A percentile compares a stretch with the other conserved stretches of the same genome.
Conservation (phyloP, 2,113 vertebrate genomes). For the Osmerus eperlanus region DNA sequence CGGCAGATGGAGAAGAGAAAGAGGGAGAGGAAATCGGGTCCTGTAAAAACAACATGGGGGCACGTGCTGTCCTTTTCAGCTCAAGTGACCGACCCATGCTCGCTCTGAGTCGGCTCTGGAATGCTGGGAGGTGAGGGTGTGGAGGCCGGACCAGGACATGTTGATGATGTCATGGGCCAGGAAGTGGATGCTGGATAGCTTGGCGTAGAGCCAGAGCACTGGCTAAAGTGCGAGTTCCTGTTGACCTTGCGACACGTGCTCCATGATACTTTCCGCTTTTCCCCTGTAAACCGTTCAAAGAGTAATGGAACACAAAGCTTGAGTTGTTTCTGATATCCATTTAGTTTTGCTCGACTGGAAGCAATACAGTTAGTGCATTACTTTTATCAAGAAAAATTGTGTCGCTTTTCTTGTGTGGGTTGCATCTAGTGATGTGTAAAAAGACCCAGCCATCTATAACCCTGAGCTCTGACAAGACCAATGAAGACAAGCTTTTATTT, state of each 20-base stretch:
- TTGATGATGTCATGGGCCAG: conserved; percentile 16
- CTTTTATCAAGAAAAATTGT: conserved; percentile 14
- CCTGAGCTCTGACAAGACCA: conserved; percentile 23
- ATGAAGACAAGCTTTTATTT: neutral
- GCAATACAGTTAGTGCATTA: neutral
- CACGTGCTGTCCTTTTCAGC: neutral
- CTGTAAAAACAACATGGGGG: conserved; percentile 42
- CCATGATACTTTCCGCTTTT: neutral
- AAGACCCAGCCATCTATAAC: conserved; percentile 13
- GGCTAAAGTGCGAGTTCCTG: neutral
- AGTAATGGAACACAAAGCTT: neutral
- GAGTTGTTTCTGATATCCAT: conserved; percentile 4
- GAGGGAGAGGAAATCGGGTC: conserved; percentile 13
- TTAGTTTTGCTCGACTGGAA: conserved; percentile 13
- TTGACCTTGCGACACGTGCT: neutral
- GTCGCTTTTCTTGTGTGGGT: neutral
- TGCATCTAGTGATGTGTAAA: conserved; percentile 20
- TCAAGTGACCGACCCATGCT: conserved; percentile 9
- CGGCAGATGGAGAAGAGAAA: conserved; percentile 21
- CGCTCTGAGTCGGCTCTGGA: conserved; percentile 6
- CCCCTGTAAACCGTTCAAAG: neutral
- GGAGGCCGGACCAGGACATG: conserved; percentile 15
- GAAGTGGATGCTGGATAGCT: conserved; percentile 8
- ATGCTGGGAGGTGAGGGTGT: conserved; percentile 3
- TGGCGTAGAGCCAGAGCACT: neutral